Base-by-base conservation (phyloP, 1,140 invertebrate genomes). In the Bombus pyrosoma region DNA sequence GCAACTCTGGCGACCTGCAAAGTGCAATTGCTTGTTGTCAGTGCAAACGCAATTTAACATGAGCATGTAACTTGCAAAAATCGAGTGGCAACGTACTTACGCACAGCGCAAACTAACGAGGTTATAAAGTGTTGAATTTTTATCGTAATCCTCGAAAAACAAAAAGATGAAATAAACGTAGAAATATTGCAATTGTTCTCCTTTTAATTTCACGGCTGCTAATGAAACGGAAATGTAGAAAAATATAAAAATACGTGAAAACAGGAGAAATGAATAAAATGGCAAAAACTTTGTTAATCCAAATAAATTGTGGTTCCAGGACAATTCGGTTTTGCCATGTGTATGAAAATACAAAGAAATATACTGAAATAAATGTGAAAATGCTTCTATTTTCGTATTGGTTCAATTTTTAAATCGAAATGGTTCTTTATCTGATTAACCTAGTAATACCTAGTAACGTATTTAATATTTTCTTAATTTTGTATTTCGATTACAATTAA, bases 11-110 rank as follows among this genome's bases (percentile, higher is more conserved):
- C 69, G 37, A 81, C 47, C 69, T 81, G 68, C 37, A 81, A 59
- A 73, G 37, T 73, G 53, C 57, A 73, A 81, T 81, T 73, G 53
- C 53, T 81, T 81, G 53, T 81, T 74, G 68, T 81, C 80, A 81
- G 69, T 81, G 69, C 59, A 81, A 81, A 81, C 37, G 80, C n/a
- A 73, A 81, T 81, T 62, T 59, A 43, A 57, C n/a, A 8, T n/a
- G 68, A 3, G 47, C 47, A 53, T 53, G 68, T 81, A 57, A 81
- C 69, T 32, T 41, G 37, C 37, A 73, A 69, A 71, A 73, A 72
- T 71, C 66, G 37, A 28, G 53, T 73, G 39, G 47, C 69, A 73
- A 72, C 39, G 69, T 75, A 83, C 62, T 39, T 39, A n/a, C 9
- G 25, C 25, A 32, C 15, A 59, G 25, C 12, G 25, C 43, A 15